Conservation (phyloP, 2,113 vertebrate species). For the Pogona vitticeps region DNA sequence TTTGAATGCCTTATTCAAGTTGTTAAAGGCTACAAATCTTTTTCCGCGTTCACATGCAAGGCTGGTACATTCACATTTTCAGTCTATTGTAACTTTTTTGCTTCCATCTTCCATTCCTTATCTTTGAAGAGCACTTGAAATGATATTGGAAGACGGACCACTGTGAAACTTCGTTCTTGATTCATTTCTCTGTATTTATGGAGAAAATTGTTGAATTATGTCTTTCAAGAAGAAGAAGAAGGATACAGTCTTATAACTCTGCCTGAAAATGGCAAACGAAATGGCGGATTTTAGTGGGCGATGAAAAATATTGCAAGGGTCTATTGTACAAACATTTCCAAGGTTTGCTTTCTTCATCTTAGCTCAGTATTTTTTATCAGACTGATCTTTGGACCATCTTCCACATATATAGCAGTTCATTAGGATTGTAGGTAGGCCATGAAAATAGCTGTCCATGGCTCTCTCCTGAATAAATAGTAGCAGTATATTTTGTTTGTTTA, state of each 20-base stretch:
- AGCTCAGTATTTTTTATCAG: background rate
- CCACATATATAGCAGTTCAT: background rate
- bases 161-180: slow-evolving; percentile 23
- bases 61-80: slow-evolving; percentile 12
- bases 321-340: slow-evolving; percentile 16
- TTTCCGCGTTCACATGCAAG: slow-evolving; percentile 1
- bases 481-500: background rate
- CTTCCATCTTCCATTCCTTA: slow-evolving; percentile 15
- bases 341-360: background rate
- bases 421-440: background rate
- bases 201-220: slow-evolving; percentile 29
- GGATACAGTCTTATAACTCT: slow-evolving; percentile 3
- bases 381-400: background rate
- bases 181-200: slow-evolving; percentile 17
- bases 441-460: background rate
- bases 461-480: background rate
- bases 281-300: background rate
- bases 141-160: slow-evolving; percentile 20
- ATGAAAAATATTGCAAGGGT: background rate
- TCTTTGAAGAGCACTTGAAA: slow-evolving; percentile 31
- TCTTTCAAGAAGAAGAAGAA: slow-evolving; percentile 22
- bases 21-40: slow-evolving; percentile 10
- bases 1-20: background rate
- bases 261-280: background rate
- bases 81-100: slow-evolving; percentile 6